Conservation (phyloP, 1,140 invertebrate species). For the Diachasma alloeum region DNA sequence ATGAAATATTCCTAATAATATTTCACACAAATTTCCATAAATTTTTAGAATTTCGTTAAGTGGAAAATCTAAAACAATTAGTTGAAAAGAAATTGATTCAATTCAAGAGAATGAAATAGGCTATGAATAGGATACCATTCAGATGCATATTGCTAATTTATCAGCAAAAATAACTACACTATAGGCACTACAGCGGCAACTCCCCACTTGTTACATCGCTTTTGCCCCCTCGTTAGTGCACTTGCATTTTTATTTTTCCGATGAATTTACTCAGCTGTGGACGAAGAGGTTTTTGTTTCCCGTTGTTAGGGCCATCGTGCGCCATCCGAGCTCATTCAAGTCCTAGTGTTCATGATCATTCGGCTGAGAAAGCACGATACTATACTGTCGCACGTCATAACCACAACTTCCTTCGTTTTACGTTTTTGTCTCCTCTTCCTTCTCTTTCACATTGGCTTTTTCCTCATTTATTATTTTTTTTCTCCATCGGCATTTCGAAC, state of each 20-base stretch:
- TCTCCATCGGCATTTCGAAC: not conserved
- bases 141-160: too few relatives aligned
- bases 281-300: slow-evolving; percentile 16
- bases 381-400: slow-evolving; percentile 40
- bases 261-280: slow-evolving; percentile 4
- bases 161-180: too few relatives aligned
- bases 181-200: too few relatives aligned
- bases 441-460: not conserved
- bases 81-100: too few relatives aligned
- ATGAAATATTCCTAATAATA: too few relatives aligned
- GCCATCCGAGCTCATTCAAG: slow-evolving; percentile 6
- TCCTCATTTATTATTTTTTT: not conserved
- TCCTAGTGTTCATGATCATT: slow-evolving; percentile 47
- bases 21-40: too few relatives aligned
- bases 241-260: not conserved
- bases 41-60: too few relatives aligned
- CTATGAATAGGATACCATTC: too few relatives aligned
- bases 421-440: slow-evolving; percentile 21
- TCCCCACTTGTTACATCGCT: slow-evolving; percentile 11
- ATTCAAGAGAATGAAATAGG: too few relatives aligned
- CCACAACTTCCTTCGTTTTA: slow-evolving; percentile 47
- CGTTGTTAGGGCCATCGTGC: slow-evolving; percentile 16
- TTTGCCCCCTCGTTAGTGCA: not conserved
- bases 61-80: too few relatives aligned
- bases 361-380: slow-evolving; percentile 50